Base-by-base conservation (phyloP, 2,888 invertebrate genomes). In the Orchesellides sinensis region DNA sequence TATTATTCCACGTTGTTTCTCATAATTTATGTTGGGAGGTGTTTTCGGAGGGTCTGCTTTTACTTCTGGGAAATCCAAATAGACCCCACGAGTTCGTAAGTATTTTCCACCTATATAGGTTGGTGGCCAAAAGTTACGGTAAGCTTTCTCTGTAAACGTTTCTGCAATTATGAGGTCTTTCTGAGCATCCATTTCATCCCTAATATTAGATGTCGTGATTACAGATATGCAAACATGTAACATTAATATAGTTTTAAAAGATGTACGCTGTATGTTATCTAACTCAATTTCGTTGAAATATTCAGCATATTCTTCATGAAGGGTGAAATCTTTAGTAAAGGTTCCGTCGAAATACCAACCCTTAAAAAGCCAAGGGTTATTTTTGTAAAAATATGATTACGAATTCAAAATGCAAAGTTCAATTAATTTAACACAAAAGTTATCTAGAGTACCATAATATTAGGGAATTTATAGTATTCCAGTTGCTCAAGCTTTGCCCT, bases 321-420 rank as follows among this genome's bases (percentile, higher is more conserved):
- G 68, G 0, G 69, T 79, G 32, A 83, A 84, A 14, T 65, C 21
- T n/a, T 54, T 73, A 1, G 72, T 54, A 25, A 83, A 84, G 8
- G 59, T 65, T 23, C 84, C 84, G 61, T 84, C 84, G 61, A 84
- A 84, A 40, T 83, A 84, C 84, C 83, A 83, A 19, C 84, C 84
- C 84, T 84, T 29, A 10, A 52, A 52, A 29, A 23, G n/a, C n/a
- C n/a, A n/a, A 49, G 25, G n/a, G 1, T 5, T 40, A 40, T 40
- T 2, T 8, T 40, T 40, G 32, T 32, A 32, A 6, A 32, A 32
- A 32, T 32, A 8, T n/a, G 40, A 40, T 40, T n/a, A n/a, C n/a
- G 40, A 40, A 1, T 40, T 40, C 2, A 5, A n/a, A n/a, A n/a
- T n/a, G n/a, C n/a, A n/a, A n/a, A 40, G 10, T 8, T 40, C 2